Evolutionary conservation across 2,888 invertebrate genomes (phyloP), one percentile per base, ranked within the genome.

Genomic region (Cephalotes varians): DNA sequence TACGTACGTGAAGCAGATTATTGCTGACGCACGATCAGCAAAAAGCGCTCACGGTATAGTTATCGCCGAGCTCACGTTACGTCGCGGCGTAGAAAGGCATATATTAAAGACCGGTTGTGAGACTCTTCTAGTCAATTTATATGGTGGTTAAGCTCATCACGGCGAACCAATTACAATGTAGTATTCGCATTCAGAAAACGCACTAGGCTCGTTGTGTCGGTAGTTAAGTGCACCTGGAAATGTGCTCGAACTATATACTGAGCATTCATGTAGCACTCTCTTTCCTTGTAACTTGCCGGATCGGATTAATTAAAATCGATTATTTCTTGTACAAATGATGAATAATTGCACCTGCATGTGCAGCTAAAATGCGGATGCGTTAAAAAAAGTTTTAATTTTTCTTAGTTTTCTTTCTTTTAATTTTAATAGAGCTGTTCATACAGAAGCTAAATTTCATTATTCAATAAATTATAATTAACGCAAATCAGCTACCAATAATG

Each of bases 131-230:
- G 77, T 69, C 44, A 77, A 77, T 77, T 77, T 77, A 77, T 77
- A 69, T 77, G 69, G 56, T 18, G 44, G 77, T 77, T 69, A 56
- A 77, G 77, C 69, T 77, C 77, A 77, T 77, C 77, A 77, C 44
- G 69, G 56, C 25, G 56, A 77, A 56, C 69, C 77, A 77, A 77
- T 77, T 77, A 77, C 56, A 77, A 77, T 77, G 69, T 77, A 77
- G 69, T 69, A 77, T 56, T 77, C 77, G 77, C 69, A 67, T 67
- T 77, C 77, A 44, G 69, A 47, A 69, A 69, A 56, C 44, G 69
- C 69, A 21, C 77, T 44, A 56, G 21, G 56, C 56, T 58, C 25
- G 54, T 18, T 34, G 56, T 2, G 21, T 12, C 34, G 77, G 34
- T 47, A 56, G 69, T 62, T 44, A 69, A 56, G 25, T 40, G 65